Evolutionary conservation across 2,797 vertebrate species (phyloP).

Genomic region (Lepus oiostolus): DNA sequence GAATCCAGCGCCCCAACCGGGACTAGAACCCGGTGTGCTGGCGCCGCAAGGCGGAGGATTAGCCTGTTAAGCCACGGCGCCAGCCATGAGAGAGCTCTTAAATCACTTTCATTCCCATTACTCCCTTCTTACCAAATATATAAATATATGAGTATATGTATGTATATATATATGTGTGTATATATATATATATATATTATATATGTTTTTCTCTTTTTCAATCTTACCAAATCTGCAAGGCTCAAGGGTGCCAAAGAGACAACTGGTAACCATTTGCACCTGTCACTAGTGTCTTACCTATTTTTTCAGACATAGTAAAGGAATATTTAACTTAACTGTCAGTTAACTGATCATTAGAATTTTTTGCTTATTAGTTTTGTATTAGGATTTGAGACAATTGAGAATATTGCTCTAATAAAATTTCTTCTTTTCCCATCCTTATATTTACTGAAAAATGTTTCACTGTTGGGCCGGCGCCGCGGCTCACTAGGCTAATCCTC

Average conservation of each 20-base stretch:
- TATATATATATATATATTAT: not conserved
- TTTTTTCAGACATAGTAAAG: conserved; percentile 11
- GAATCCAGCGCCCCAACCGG: too few species aligned
- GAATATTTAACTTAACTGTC: conserved; percentile 1
- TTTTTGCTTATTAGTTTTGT: conserved; percentile 13
- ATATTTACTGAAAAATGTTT: conserved; percentile 11
- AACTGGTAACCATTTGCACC: not conserved
- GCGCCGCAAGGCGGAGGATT: too few species aligned
- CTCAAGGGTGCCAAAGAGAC: not conserved
- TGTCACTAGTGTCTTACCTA: not conserved
- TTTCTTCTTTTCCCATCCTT: not conserved
- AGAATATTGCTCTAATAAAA: conserved; percentile 30
- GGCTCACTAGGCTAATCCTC: too few species aligned
- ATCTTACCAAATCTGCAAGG: not conserved
- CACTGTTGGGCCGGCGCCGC: not conserved
- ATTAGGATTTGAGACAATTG: conserved; percentile 40
- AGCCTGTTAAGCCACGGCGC: too few species aligned
- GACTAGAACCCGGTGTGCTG: too few species aligned
- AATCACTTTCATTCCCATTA: conserved; percentile 7
- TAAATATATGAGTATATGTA: not conserved
- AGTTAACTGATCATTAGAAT: conserved; percentile 27
- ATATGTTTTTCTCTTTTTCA: not conserved
- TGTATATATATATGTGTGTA: too few species aligned
- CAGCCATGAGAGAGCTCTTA: not conserved
- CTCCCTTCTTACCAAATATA: not conserved